phyloP scores from a whole-genome alignment of 1,140 invertebrate species.

The Camponotus pennsylvanicus region DNA sequence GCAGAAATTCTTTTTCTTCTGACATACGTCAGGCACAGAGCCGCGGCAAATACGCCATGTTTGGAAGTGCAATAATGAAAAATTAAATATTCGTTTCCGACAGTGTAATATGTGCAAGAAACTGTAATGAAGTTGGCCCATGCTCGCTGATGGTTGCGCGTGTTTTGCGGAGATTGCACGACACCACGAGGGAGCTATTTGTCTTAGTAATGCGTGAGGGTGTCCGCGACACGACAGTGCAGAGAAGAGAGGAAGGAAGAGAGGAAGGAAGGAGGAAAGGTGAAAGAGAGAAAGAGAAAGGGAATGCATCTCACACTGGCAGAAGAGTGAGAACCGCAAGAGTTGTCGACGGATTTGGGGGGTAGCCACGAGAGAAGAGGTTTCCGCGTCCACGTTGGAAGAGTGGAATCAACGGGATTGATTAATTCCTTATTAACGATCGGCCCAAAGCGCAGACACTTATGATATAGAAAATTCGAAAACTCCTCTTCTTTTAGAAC shows the following conservation, averaged over 20 bases:
- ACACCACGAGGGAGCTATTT: slow-evolving; percentile 73
- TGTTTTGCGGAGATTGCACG: slow-evolving; percentile 71
- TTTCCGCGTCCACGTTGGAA: slow-evolving; percentile 54
- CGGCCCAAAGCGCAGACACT: slow-evolving; percentile 42
- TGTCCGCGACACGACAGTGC: slow-evolving; percentile 60
- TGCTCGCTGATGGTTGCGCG: slow-evolving; percentile 50
- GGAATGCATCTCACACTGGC: slow-evolving; percentile 51
- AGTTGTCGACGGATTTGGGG: slow-evolving; percentile 53
- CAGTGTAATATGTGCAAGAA: slow-evolving; percentile 8
- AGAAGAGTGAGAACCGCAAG: slow-evolving; percentile 62
- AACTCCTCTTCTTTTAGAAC: slow-evolving; percentile 11
- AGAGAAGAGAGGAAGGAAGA: not conserved
- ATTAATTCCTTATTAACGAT: slow-evolving; percentile 75
- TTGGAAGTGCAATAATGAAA: slow-evolving; percentile 40
- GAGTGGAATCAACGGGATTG: slow-evolving; percentile 26
- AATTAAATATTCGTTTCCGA: slow-evolving; percentile 63
- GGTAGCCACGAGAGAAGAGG: slow-evolving; percentile 56
- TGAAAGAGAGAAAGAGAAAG: not conserved
- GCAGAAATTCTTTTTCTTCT: not conserved
- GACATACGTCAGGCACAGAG: not conserved
- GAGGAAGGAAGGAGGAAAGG: not conserved
- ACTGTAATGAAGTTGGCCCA: slow-evolving; percentile 13
- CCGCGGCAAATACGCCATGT: not conserved
- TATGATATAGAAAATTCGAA: slow-evolving; percentile 57
- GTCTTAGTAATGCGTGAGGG: slow-evolving; percentile 74